Conservation (phyloP, 2,113 vertebrate species). For the Proteles cristata region DNA sequence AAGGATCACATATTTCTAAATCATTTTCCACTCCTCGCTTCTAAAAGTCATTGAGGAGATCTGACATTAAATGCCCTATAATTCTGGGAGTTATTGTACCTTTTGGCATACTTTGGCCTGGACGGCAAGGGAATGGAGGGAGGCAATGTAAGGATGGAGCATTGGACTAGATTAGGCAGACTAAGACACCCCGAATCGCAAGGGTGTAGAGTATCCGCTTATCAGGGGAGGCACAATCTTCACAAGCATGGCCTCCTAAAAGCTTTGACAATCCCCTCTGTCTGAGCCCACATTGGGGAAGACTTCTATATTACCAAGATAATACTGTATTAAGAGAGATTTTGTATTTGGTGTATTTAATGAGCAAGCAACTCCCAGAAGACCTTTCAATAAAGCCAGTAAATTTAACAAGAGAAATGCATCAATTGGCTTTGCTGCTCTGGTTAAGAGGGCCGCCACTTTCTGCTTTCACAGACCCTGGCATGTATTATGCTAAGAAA, state of each 20-base stretch:
- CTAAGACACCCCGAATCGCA: not conserved
- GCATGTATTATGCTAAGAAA: conserved; percentile 39
- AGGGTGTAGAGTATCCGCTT: not conserved
- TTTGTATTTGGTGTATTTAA: conserved; percentile 78
- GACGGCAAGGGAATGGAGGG: rapidly evolving
- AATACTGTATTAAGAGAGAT: conserved; percentile 69
- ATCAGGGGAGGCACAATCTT: rapidly evolving
- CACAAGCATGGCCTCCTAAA: not conserved
- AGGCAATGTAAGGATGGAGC: not conserved
- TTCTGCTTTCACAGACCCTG: conserved; percentile 42
- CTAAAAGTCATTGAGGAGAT: not conserved
- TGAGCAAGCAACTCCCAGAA: conserved; percentile 77
- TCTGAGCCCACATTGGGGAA: conserved; percentile 34
- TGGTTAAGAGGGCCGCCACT: not conserved
- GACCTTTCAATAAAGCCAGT: conserved; percentile 71
- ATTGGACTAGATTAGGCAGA: not conserved
- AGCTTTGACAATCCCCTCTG: conserved; percentile 37
- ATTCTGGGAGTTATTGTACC: not conserved
- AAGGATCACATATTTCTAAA: not conserved
- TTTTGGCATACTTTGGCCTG: not conserved
- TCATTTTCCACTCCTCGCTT: no score
- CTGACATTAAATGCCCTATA: not conserved
- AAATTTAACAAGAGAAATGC: conserved; percentile 73
- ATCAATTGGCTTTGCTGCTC: conserved; percentile 24
- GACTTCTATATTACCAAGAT: conserved; percentile 55